Conservation (phyloP, 1,140 invertebrate species). For the Aricia agestis region DNA sequence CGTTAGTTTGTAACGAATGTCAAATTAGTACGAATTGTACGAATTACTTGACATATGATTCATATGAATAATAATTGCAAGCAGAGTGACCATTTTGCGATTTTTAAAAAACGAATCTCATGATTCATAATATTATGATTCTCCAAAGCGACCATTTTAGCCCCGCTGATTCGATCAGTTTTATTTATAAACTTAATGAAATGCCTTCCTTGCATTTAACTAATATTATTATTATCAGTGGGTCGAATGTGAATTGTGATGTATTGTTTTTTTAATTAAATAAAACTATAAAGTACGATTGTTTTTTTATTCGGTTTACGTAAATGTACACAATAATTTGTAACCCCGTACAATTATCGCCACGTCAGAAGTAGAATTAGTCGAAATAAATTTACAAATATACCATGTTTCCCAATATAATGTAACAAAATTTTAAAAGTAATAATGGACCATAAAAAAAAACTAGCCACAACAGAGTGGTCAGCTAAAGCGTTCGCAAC, state of each 20-base stretch:
- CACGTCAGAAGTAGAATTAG: slow-evolving; percentile 16
- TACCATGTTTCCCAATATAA: slow-evolving; percentile 26
- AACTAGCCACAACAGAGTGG: slow-evolving; percentile 11
- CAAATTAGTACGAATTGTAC: too few relatives aligned
- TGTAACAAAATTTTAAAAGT: slow-evolving; percentile 22
- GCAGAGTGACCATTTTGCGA: too few relatives aligned
- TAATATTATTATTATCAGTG: slow-evolving; percentile 1
- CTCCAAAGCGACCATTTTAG: too few relatives aligned
- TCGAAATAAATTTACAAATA: slow-evolving; percentile 26
- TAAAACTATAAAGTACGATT: background rate
- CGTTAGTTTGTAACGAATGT: too few relatives aligned
- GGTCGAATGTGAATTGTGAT: slow-evolving; percentile 3
- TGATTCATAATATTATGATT: too few relatives aligned
- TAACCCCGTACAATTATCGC: background rate
- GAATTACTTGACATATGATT: too few relatives aligned
- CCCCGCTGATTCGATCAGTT: slow-evolving; percentile 54
- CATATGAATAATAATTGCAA: too few relatives aligned
- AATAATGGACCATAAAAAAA: slow-evolving; percentile 20
- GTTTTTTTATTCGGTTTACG: background rate
- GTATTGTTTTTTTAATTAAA: slow-evolving; percentile 26
- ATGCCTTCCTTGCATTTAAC: slow-evolving; percentile 30
- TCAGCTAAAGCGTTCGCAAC: background rate
- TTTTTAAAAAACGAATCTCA: too few relatives aligned
- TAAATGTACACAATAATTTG: slow-evolving; percentile 9
- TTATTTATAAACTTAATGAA: slow-evolving; percentile 32